Base-by-base conservation (phyloP, 2,888 invertebrate species). In the Watsonalla binaria region DNA sequence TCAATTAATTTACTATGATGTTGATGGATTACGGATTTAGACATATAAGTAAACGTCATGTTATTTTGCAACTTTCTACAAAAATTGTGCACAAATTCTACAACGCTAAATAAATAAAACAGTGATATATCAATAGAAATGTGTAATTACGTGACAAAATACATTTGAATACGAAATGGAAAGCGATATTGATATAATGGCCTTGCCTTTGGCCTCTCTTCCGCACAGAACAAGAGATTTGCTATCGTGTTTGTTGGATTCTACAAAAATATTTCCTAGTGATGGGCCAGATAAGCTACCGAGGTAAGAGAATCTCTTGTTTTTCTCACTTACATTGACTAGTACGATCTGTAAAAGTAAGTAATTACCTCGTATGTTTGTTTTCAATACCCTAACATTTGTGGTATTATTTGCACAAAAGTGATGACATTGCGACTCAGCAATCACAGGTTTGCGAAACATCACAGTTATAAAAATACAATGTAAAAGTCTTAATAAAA, bases 221-320 rank as follows among this genome's bases (percentile, higher is more conserved):
- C 85, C 91, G 57, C 68, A 68, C 51, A 78, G 82, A 70, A 89
- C 93, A 49, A 85, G 83, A 58, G 82, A 77, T 52, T 68, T 92
- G 52, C 78, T 95, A 60, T 94, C 94, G 1, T 85, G 86, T 52
- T 80, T 93, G 63, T 82, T 96, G 53, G 94, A 95, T 80, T 92
- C 94, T 6, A 87, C 82, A 51, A 95, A 95, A 89, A 85, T 94
- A 45, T 80, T 96, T 49, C 92, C 92, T 4, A 92, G 92, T 8
- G 93, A 94, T 56, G 92, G 81, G 47, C 80, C 80, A 7, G 74
- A 73, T 51, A 76, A 70, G 58, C 66, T 85, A 33, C 78, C 77
- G 54, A 80, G 82, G 82, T 81, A 70, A 24, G 24, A 24, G 24
- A 68, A 55, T 56, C 51, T n/a, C 11, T 24, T 50, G 47, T 50